phyloP scores from a whole-genome alignment of 2,888 invertebrate genomes.

The Sinohyriopsis cumingii region DNA sequence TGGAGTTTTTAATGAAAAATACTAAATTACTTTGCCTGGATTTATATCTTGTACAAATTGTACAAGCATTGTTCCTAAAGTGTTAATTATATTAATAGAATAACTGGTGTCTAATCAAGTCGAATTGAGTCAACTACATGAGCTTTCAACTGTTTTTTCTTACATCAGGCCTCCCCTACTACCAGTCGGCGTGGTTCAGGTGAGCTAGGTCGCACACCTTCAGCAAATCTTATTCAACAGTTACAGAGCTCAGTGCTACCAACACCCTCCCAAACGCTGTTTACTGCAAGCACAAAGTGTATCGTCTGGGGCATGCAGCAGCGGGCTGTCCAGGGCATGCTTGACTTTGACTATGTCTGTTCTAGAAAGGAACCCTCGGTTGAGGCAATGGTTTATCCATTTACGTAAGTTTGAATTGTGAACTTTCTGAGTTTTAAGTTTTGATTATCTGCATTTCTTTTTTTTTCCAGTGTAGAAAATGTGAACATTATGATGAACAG shows the following conservation, averaged over 20 bases:
- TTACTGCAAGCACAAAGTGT: slow-evolving; percentile 88
- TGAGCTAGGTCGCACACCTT: slow-evolving; percentile 25
- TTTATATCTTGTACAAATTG: no score
- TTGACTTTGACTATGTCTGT: slow-evolving; percentile 96
- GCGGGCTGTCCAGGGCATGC: slow-evolving; percentile 95
- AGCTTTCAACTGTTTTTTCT: background rate
- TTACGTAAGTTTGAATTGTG: slow-evolving; percentile 75
- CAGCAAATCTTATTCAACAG: slow-evolving; percentile 6
- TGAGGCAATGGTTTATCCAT: slow-evolving; percentile 97
- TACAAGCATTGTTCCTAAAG: no score
- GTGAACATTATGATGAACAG: no score
- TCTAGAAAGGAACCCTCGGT: slow-evolving; percentile 87
- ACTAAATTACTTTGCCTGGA: no score
- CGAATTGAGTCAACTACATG: no score
- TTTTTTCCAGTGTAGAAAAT: no score
- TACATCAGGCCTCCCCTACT: slow-evolving; percentile 47
- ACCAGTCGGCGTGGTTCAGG: slow-evolving; percentile 49
- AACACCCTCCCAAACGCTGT: slow-evolving; percentile 76
- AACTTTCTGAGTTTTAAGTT: no score
- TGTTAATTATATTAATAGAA: no score
- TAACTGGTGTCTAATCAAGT: no score
- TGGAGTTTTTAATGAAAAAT: no score
- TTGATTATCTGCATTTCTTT: no score
- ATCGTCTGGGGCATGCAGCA: slow-evolving; percentile 99
- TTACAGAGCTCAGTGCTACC: slow-evolving; percentile 9